Base-by-base conservation (phyloP, 35 echinoderm and acorn worm genomes). In the Heliocidaris tuberculata region DNA sequence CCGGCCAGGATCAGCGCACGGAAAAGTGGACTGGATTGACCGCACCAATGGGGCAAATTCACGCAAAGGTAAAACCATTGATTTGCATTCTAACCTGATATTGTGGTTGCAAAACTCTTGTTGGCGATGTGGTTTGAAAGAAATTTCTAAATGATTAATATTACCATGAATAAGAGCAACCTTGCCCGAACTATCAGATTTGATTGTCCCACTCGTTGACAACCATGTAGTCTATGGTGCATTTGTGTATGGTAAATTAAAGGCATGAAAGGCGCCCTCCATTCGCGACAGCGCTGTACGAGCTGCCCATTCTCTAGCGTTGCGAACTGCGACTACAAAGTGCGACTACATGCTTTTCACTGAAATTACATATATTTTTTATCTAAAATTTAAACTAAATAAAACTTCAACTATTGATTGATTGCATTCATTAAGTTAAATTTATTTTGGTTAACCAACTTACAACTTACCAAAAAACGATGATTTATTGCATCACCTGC, bases 1-100 rank as follows among this genome's bases (percentile, higher is more conserved):
- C n/a, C n/a, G n/a, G n/a, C n/a, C n/a, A n/a, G n/a, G n/a, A n/a
- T n/a, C n/a, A n/a, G n/a, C n/a, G n/a, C n/a, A n/a, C n/a, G n/a
- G 35, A 42, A 42, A 42, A 42, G 35, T 42, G 35, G 35, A 42
- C 35, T 42, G 35, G 35, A 42, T 42, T 42, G 35, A 42, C 35
- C 3, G 35, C 35, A 42, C 35, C 35, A 88, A 88, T 88, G 86
- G 86, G 86, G 15, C 86, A 88, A 88, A 88, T 88, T 88, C 86
- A 88, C 31, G 86, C 86, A 88, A 88, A 88, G 86, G 86, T 88
- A 88, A 13, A 2, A 32, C 13, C 8, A 12, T 88, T 48, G 10
- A 19, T 35, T 31, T 88, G 30, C 30, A 88, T 42, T 42, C 10
- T 16, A 5, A 12, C 30, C 2, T 88, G 16, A 88, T 17, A 21